These are phyloP conservation scores for Dione vanillae DNA, from an alignment of 2,888 invertebrate genomes.

Conservation along the genomic window DNA sequence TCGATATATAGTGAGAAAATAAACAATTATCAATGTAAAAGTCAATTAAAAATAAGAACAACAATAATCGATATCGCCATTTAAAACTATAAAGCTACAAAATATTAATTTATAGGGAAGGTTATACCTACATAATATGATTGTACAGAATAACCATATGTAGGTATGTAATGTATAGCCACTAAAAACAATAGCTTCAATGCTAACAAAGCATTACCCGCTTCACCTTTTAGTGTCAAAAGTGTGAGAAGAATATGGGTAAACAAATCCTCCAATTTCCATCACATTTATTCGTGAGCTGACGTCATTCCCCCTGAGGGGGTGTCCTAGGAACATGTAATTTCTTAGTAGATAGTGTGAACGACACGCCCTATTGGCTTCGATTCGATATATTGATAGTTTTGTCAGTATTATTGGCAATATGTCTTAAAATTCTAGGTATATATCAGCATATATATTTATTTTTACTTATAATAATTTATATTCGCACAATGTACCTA, in stretches of 20 bases:
- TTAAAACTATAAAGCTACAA: no score
- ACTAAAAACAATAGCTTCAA: conserved; percentile 62
- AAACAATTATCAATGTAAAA: no score
- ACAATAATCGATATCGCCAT: no score
- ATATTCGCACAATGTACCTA: neutral
- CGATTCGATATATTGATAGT: conserved; percentile 64
- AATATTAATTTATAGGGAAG: no score
- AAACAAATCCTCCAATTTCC: conserved; percentile 86
- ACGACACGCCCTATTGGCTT: conserved; percentile 73
- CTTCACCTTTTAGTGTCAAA: conserved; percentile 83
- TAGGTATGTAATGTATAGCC: conserved; percentile 41
- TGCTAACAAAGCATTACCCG: conserved; percentile 51
- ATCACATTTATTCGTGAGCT: conserved; percentile 82
- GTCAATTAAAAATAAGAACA: no score
- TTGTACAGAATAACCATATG: conserved; percentile 20
- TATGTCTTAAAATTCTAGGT: conserved; percentile 35
- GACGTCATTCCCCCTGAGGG: conserved; percentile 54
- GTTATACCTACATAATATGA: no score
- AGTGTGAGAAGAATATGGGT: conserved; percentile 83
- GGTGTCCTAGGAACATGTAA: conserved; percentile 66
- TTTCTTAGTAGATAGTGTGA: conserved; percentile 81
- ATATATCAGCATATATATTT: neutral
- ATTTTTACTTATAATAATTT: neutral
- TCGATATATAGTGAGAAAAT: no score
- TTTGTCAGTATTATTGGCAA: conserved; percentile 65